phyloP scores from a whole-genome alignment of 2,113 vertebrate genomes.

The Zeus faber region DNA sequence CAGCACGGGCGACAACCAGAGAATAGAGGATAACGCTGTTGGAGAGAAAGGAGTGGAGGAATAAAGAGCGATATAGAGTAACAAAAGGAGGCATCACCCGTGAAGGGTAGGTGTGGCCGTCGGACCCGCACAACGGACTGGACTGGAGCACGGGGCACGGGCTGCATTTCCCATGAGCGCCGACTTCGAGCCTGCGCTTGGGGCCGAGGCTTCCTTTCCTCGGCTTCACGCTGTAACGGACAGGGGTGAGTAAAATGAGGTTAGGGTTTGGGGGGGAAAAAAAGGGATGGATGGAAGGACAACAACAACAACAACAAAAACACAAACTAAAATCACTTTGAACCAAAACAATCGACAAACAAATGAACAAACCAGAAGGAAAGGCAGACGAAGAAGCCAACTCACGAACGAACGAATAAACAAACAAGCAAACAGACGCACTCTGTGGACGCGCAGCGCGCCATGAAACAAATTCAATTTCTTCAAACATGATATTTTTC shows the following conservation, averaged over 20 bases:
- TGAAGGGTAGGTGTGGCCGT: constrained; percentile 80
- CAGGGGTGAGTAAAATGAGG: neutral
- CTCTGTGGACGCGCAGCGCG: too few species aligned
- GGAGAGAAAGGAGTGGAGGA: neutral
- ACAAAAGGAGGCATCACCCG: constrained; percentile 76
- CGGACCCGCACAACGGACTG: constrained; percentile 76
- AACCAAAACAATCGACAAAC: too few species aligned
- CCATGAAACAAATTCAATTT: too few species aligned
- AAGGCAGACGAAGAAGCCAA: too few species aligned
- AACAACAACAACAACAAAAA: neutral
- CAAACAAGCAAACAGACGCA: too few species aligned
- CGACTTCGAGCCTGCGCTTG: constrained; percentile 74
- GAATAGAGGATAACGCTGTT: neutral
- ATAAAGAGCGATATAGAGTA: neutral
- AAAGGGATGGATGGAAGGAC: neutral
- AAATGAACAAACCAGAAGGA: too few species aligned
- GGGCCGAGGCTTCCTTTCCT: constrained; percentile 75
- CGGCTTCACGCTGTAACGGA: constrained; percentile 63
- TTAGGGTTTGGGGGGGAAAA: neutral
- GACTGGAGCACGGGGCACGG: constrained; percentile 62
- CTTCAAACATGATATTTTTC: too few species aligned
- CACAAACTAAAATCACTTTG: too few species aligned
- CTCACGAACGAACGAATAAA: too few species aligned
- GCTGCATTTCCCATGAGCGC: constrained; percentile 76
- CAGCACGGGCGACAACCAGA: neutral